Evolutionary conservation across 2,888 invertebrate species (phyloP), one percentile per base, ranked within the genome.

Genomic region (Aelia acuminata): DNA sequence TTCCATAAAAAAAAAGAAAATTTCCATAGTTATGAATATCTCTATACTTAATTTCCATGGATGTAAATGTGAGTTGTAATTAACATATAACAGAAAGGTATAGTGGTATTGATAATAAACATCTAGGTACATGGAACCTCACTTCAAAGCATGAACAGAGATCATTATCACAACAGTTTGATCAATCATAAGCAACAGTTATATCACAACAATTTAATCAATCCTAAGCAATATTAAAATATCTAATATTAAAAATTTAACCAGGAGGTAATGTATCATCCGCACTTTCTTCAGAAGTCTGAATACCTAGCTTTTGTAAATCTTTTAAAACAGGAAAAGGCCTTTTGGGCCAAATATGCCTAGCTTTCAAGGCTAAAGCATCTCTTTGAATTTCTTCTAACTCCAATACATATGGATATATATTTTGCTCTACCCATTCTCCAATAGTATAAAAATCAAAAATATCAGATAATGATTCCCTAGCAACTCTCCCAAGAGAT

Each of bases 371-470:
- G 70, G 92, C 92, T 84, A 93, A 92, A 26, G 94, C 94, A 90
- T 93, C 93, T 80, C 93, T 93, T 90, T 94, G 93, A 90, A 95
- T 93, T 88, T 93, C 93, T 89, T 94, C 94, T 88, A 95, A 91
- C 89, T 93, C 91, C 47, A 92, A 90, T 47, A 92, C 91, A 88
- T 92, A 90, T 90, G 95, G 95, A 92, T 94, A 94, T 85, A 95
- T 93, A 90, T 94, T 93, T 91, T 95, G 95, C 90, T 95, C 95
- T 50, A 95, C 93, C 94, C 95, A 95, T 91, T 95, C 95, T 0
- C 93, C 92, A 87, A 95, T 93, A 0, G 94, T 94, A 91, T 93
- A 93, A 89, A 93, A 93, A 92, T 95, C 95, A 91, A 94, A 95
- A 53, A 94, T 93, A 87, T 94, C 94, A 39, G 92, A 92, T 91